Evolutionary conservation across 2,113 vertebrate species (phyloP).

Genomic region (Rhinolophus ferrumequinum): DNA sequence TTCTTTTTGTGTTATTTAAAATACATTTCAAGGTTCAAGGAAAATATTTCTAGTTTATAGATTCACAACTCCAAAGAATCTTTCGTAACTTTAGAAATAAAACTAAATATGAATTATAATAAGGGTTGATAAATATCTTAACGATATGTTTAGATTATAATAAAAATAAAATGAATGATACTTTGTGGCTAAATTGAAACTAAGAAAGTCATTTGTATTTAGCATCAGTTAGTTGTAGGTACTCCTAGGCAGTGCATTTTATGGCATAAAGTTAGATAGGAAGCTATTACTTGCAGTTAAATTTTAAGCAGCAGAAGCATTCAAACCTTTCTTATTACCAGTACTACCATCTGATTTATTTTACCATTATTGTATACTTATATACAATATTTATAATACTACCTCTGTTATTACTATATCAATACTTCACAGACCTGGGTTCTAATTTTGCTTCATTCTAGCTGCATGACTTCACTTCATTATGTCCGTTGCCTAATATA

Average conservation of each 20-base stretch:
- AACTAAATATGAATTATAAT: neutral
- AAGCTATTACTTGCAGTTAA: neutral
- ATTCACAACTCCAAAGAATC: neutral
- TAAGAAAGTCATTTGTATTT: neutral
- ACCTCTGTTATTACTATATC: neutral
- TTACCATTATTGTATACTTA: neutral
- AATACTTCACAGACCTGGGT: neutral
- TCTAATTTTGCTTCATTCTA: neutral
- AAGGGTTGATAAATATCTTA: constrained; percentile 10
- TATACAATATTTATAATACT: neutral
- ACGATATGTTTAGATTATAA: neutral
- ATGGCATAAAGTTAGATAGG: neutral
- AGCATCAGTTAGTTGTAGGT: neutral
- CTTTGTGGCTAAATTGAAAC: neutral
- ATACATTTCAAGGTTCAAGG: neutral
- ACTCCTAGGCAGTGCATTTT: neutral
- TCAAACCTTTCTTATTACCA: neutral
- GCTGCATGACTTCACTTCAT: neutral
- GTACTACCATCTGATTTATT: neutral
- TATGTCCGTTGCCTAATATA: neutral
- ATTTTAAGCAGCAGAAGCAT: neutral
- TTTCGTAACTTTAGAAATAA: neutral
- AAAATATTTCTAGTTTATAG: neutral
- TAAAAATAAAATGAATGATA: neutral
- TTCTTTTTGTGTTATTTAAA: constrained; percentile 13